These are phyloP conservation scores for Anoura caudifer DNA, from an alignment of 2,113 vertebrate genomes.

Conservation along the genomic window DNA sequence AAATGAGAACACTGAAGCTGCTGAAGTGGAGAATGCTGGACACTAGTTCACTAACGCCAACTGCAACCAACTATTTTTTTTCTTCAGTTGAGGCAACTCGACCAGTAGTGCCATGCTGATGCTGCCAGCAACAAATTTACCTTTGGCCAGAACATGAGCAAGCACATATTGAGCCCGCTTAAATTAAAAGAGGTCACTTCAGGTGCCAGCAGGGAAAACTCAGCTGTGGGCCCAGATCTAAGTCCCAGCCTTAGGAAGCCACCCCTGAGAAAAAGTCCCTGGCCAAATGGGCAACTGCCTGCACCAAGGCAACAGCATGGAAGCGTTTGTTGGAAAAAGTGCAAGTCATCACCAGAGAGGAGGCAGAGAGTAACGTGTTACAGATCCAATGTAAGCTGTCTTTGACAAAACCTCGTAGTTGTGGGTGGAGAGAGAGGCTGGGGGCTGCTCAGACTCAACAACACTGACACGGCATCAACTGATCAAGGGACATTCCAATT, in stretches of 20 bases:
- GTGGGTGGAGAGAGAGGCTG: conserved; percentile 96
- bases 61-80: conserved; percentile 96
- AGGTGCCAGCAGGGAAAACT: conserved; percentile 88
- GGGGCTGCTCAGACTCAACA: conserved; percentile 95
- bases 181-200: conserved; percentile 84
- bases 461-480: conserved; percentile 89
- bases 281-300: conserved; percentile 96
- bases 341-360: conserved; percentile 97
- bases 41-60: conserved; percentile 80
- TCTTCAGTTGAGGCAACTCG: conserved; percentile 91
- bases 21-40: conserved; percentile 79
- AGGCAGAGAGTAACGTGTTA: conserved; percentile 96
- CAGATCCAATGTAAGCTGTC: conserved; percentile 99
- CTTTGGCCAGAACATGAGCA: conserved; percentile 98
- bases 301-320: conserved; percentile 98
- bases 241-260: conserved; percentile 90
- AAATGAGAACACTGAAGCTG: conserved; percentile 81
- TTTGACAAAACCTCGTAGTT: conserved; percentile 97
- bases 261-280: conserved; percentile 96
- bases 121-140: conserved; percentile 90
- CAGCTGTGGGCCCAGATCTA: conserved; percentile 82
- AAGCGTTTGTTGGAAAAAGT: conserved; percentile 97
- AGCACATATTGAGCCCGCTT: conserved; percentile 94
- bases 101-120: conserved; percentile 83
- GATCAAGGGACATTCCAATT: conserved; percentile 94